Conservation (phyloP, 1,140 invertebrate genomes). For the Spodoptera litura region DNA sequence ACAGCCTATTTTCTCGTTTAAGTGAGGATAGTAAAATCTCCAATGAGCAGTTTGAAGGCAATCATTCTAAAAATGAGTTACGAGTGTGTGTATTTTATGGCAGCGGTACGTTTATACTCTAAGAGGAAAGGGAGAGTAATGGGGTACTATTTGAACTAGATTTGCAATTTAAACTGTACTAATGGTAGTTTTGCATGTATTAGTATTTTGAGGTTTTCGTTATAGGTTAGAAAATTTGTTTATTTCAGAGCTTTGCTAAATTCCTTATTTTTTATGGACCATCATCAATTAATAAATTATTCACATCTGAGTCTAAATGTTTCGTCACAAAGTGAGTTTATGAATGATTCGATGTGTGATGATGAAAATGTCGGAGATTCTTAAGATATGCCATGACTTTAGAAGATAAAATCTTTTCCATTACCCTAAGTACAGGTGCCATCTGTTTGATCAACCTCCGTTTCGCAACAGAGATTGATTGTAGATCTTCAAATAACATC, state of each 20-base stretch:
- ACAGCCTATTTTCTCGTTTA: constrained; percentile 9
- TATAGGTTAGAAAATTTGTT: background rate
- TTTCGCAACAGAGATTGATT: constrained; percentile 37
- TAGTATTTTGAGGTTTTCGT: background rate
- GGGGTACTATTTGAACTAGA: background rate
- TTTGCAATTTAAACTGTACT: constrained; percentile 9
- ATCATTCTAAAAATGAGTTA: constrained; percentile 26
- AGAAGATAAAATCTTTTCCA: too few species aligned
- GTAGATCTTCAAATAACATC: constrained; percentile 20
- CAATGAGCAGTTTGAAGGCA: constrained; percentile 19
- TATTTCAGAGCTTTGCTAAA: too few species aligned
- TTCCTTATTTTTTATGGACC: too few species aligned
- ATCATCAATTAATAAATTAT: too few species aligned
- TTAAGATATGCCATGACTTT: too few species aligned
- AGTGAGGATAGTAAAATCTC: background rate
- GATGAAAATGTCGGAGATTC: too few species aligned
- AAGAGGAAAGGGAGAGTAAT: constrained; percentile 13
- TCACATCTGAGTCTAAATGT: too few species aligned
- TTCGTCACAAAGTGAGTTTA: too few species aligned
- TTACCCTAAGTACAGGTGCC: background rate
- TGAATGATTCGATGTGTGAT: too few species aligned
- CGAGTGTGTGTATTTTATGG: constrained; percentile 17
- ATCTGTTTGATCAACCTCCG: constrained; percentile 26
- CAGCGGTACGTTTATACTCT: background rate
- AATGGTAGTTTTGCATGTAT: background rate